A percentile compares a stretch with the other conserved stretches of the same genome.
phyloP scores from a whole-genome alignment of 30 jellyfish, hydroid and myxozoan genomes.

The Aurelia aurita region DNA sequence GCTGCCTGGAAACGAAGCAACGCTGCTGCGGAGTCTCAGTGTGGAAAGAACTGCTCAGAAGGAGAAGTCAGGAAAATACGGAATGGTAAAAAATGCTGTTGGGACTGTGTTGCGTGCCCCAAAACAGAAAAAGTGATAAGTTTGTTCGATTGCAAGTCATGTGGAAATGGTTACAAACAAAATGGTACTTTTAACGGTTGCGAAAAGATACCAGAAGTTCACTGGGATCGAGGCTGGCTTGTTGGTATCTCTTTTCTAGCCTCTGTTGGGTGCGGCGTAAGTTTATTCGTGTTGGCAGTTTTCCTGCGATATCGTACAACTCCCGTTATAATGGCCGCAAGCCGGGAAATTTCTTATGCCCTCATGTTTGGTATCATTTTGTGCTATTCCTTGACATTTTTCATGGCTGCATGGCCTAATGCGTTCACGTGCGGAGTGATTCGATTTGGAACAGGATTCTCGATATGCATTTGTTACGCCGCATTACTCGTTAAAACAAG shows the following conservation, averaged over 20 bases:
- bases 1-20: slow-evolving; percentile 13
- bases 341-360: slow-evolving; percentile 82
- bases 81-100: slow-evolving; percentile 67
- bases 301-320: slow-evolving; percentile 63
- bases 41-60: slow-evolving; percentile 69
- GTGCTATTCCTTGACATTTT: slow-evolving; percentile 71
- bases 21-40: slow-evolving; percentile 26
- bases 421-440: slow-evolving; percentile 69
- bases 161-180: slow-evolving; percentile 47
- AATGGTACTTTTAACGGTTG: slow-evolving; percentile 54
- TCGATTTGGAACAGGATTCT: slow-evolving; percentile 88
- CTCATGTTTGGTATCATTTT: slow-evolving; percentile 61
- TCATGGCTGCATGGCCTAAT: slow-evolving; percentile 75
- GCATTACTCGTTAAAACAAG: slow-evolving; percentile 87
- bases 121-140: slow-evolving; percentile 60
- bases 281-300: slow-evolving; percentile 61
- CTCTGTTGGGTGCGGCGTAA: slow-evolving; percentile 76
- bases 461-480: slow-evolving; percentile 74
- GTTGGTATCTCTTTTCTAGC: slow-evolving; percentile 71
- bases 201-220: slow-evolving; percentile 46
- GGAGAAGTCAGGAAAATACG: slow-evolving; percentile 40
- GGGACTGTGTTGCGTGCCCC: slow-evolving; percentile 80
- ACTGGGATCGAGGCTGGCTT: slow-evolving; percentile 76
- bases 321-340: slow-evolving; percentile 89
- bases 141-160: slow-evolving; percentile 45